phyloP scores from a whole-genome alignment of 2,113 vertebrate species.

The Regulus satrapa region DNA sequence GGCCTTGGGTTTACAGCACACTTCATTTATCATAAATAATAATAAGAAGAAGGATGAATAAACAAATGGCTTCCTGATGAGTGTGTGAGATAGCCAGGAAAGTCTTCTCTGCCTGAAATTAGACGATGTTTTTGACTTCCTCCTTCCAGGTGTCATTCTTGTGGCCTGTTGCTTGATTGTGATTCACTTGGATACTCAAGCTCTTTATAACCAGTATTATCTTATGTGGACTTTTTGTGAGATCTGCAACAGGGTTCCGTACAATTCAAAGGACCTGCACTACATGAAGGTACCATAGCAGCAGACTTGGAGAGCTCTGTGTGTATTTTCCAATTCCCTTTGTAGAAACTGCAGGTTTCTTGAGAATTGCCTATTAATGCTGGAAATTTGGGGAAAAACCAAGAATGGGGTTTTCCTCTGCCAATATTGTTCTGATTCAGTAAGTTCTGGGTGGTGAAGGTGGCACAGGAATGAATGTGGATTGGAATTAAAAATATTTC shows the following conservation, averaged over 20 bases:
- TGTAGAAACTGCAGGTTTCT: neutral
- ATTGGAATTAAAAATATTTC: neutral
- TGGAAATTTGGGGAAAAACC: neutral
- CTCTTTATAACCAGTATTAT: neutral
- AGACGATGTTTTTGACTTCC: neutral
- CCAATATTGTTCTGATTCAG: neutral
- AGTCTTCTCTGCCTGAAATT: neutral
- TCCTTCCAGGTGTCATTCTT: neutral
- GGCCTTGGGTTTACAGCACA: constrained; percentile 23
- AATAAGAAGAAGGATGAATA: constrained; percentile 12
- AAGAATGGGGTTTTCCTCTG: neutral
- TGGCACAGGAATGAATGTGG: neutral
- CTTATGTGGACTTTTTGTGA: neutral
- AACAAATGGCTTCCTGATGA: neutral
- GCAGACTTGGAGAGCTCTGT: neutral
- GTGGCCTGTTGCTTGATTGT: neutral
- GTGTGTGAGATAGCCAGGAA: neutral
- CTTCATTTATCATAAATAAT: constrained; percentile 33
- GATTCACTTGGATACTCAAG: neutral
- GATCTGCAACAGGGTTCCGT: neutral
- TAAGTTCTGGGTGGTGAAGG: neutral
- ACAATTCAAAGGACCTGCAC: neutral
- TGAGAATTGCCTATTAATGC: neutral
- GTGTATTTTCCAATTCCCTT: neutral
- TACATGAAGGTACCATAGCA: neutral